Evolutionary conservation across 2,888 invertebrate species (phyloP).

Genomic region (Pheosia gnoma): DNA sequence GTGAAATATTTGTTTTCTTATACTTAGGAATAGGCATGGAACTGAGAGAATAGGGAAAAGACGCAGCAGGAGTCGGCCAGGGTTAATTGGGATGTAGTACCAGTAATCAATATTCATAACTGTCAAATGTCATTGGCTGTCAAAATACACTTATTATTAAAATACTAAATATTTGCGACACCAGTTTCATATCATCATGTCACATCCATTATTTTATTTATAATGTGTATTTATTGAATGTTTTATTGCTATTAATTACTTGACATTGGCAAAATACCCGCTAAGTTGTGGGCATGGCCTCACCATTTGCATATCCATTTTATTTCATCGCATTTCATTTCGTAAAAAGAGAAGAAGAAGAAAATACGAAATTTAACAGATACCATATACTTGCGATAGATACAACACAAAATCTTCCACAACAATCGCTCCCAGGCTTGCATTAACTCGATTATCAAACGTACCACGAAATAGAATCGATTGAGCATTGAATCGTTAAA

Average conservation of each 20-base stretch:
- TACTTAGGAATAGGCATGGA: neutral
- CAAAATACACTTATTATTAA: too few relatives aligned
- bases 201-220: too few relatives aligned
- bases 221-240: too few relatives aligned
- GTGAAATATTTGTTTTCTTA: slow-evolving; percentile 29
- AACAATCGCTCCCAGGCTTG: slow-evolving; percentile 8
- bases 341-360: neutral
- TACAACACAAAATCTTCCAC: neutral
- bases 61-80: neutral
- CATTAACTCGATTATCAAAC: slow-evolving; percentile 28
- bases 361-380: too few relatives aligned
- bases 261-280: too few relatives aligned
- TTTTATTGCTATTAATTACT: too few relatives aligned
- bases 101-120: neutral
- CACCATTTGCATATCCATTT: too few relatives aligned
- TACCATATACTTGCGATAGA: neutral
- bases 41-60: neutral
- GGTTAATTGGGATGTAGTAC: neutral
- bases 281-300: too few relatives aligned
- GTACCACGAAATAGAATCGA: slow-evolving; percentile 22
- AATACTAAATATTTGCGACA: too few relatives aligned
- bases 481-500: slow-evolving; percentile 37
- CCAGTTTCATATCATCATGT: too few relatives aligned
- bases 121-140: too few relatives aligned
- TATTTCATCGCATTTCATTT: too few relatives aligned